These are phyloP conservation scores for Ondatra zibethicus DNA, from an alignment of 2,113 vertebrate species.

Conservation along the genomic window DNA sequence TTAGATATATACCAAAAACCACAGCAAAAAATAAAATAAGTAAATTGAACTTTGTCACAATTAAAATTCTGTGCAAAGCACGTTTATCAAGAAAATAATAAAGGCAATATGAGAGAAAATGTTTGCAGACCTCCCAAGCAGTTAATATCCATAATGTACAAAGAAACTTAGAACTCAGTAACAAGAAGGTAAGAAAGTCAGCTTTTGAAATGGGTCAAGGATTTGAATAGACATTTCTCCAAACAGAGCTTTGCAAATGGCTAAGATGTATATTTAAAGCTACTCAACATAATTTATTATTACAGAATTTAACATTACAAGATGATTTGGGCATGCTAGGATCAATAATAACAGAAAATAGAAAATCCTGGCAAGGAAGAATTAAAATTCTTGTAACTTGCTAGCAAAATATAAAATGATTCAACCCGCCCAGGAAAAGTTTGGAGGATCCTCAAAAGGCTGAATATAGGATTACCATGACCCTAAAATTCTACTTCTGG, in stretches of 20 bases:
- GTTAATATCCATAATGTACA: background rate
- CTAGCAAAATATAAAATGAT: slow-evolving; percentile 21
- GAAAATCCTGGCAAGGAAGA: background rate
- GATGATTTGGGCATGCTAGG: background rate
- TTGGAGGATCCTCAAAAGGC: background rate
- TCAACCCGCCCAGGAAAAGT: background rate
- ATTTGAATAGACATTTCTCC: background rate
- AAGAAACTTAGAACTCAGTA: background rate
- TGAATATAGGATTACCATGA: background rate
- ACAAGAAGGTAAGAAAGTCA: background rate
- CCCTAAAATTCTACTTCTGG: background rate
- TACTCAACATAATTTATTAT: background rate
- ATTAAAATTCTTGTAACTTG: background rate
- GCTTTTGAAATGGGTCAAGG: background rate
- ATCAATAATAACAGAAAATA: background rate
- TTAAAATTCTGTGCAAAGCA: background rate
- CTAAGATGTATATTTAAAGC: background rate
- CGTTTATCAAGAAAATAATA: slow-evolving; percentile 12
- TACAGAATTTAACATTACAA: background rate
- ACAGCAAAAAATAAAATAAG: background rate
- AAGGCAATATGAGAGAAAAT: background rate
- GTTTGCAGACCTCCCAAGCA: background rate
- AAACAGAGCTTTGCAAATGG: background rate
- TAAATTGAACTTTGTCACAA: background rate
- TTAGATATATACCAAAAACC: background rate